Percentiles rank a stretch among this genome's conserved stretches.
Conservation (phyloP, 1,140 invertebrate species). For the Trichonephila clavata region DNA sequence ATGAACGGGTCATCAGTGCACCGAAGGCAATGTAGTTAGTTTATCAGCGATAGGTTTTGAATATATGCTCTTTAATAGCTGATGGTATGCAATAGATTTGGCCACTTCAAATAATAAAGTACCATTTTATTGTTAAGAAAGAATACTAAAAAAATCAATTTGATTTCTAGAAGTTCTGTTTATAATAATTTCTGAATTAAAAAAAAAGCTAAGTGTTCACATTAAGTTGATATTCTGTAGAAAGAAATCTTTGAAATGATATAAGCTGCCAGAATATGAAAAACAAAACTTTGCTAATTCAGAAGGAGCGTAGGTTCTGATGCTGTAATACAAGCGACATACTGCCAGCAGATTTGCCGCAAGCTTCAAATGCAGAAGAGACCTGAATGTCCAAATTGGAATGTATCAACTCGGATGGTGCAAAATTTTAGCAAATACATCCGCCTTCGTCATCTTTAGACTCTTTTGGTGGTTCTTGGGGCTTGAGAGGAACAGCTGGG, state of each 20-base stretch:
- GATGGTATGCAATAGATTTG: not conserved
- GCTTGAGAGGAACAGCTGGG: conserved; percentile 79
- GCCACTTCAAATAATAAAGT: not conserved
- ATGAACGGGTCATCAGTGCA: not conserved
- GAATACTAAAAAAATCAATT: not conserved
- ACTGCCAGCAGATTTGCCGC: conserved; percentile 73
- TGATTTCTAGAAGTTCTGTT: not conserved
- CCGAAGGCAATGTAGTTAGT: not conserved
- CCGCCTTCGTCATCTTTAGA: conserved; percentile 79
- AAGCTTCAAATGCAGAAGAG: conserved; percentile 62
- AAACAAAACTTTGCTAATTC: not conserved
- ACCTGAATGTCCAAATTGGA: conserved; percentile 12
- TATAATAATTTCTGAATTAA: not conserved
- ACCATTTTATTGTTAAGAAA: not conserved
- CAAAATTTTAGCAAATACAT: conserved; percentile 79
- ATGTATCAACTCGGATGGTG: not conserved
- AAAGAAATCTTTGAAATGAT: not conserved
- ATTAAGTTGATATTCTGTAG: not conserved
- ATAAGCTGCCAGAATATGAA: conserved; percentile 11
- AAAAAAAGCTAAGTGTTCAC: not conserved
- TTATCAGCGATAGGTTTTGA: not conserved
- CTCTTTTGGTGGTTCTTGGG: conserved; percentile 79
- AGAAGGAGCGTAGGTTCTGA: conserved; percentile 21
- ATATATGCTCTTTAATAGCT: not conserved
- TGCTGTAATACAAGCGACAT: conserved; percentile 53